Percentiles rank a stretch among this genome's conserved stretches.
Conservation (phyloP, 2,888 invertebrate genomes). For the Aphodius sticticus region DNA sequence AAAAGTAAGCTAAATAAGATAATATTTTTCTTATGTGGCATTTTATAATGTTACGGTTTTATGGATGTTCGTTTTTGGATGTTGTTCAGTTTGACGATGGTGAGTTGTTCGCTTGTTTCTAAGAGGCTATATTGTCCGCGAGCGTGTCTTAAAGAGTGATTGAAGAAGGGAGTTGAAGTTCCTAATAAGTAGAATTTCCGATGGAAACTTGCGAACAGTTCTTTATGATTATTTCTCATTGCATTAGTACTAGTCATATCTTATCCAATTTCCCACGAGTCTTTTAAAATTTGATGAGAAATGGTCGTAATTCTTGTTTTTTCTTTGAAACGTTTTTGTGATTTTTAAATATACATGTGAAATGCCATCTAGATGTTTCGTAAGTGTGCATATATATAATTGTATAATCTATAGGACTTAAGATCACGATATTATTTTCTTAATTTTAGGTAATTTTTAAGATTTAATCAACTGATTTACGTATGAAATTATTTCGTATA, state of each 20-base stretch:
- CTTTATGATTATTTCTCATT: constrained; percentile 27
- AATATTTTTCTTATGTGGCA: constrained; percentile 27
- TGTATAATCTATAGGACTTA: constrained; percentile 36
- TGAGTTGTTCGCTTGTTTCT: constrained; percentile 7
- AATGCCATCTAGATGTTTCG: constrained; percentile 38
- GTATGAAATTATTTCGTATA: constrained; percentile 19
- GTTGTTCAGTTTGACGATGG: not conserved
- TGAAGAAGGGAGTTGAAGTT: constrained; percentile 15
- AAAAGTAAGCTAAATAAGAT: constrained; percentile 12
- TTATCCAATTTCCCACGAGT: constrained; percentile 10
- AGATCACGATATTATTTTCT: constrained; percentile 34
- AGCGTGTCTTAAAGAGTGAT: constrained; percentile 6
- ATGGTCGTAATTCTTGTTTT: constrained; percentile 8
- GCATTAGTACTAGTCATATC: constrained; percentile 17
- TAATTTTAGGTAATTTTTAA: constrained; percentile 30
- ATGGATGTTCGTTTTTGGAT: constrained; percentile 6
- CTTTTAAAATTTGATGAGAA: constrained; percentile 6
- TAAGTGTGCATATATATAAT: constrained; percentile 36
- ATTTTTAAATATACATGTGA: constrained; percentile 29
- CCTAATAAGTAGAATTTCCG: constrained; percentile 16
- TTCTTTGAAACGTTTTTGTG: constrained; percentile 16
- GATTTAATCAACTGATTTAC: constrained; percentile 27
- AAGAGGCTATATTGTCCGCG: not conserved
- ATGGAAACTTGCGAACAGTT: constrained; percentile 13
- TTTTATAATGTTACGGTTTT: not conserved